Evolutionary conservation across 2,797 vertebrate genomes (phyloP).

Genomic region (Prunella strophiata): DNA sequence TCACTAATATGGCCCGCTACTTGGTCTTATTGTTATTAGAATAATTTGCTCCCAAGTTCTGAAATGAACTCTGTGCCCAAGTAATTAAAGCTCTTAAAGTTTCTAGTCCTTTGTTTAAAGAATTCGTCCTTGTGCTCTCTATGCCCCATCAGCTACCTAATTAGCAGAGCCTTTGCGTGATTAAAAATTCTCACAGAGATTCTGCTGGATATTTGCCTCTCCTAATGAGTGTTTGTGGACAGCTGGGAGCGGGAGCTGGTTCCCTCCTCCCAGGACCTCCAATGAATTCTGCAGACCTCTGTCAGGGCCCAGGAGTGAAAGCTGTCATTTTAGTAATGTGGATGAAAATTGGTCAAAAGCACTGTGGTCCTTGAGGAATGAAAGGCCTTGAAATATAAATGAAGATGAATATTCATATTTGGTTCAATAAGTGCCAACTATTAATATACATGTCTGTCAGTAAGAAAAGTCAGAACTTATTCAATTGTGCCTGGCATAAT

Average conservation of each 20-base stretch:
- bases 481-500: constrained; percentile 86
- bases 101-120: constrained; percentile 99
- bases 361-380: constrained; percentile 87
- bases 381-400: constrained; percentile 99
- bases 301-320: constrained; percentile 98
- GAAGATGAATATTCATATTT: constrained; percentile 99
- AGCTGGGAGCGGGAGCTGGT: constrained; percentile 91
- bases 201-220: constrained; percentile 98
- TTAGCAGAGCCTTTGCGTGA: constrained; percentile 98
- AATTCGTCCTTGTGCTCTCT: constrained; percentile 99
- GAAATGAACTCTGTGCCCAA: constrained; percentile 99
- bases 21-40: constrained; percentile 96
- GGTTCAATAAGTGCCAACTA: constrained; percentile 95
- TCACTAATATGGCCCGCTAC: constrained; percentile 88
- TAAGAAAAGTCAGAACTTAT: constrained; percentile 84
- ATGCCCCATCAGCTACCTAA: constrained; percentile 99
- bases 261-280: constrained; percentile 91
- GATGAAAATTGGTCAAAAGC: constrained; percentile 96
- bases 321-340: constrained; percentile 97
- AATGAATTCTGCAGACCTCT: constrained; percentile 93
- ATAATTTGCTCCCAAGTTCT: constrained; percentile 98
- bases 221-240: constrained; percentile 99
- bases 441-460: constrained; percentile 99
- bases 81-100: constrained; percentile 99
- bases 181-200: constrained; percentile 99